These are phyloP conservation scores for Hirudo medicinalis DNA, from an alignment of 1,140 invertebrate species.

Conservation along the genomic window DNA sequence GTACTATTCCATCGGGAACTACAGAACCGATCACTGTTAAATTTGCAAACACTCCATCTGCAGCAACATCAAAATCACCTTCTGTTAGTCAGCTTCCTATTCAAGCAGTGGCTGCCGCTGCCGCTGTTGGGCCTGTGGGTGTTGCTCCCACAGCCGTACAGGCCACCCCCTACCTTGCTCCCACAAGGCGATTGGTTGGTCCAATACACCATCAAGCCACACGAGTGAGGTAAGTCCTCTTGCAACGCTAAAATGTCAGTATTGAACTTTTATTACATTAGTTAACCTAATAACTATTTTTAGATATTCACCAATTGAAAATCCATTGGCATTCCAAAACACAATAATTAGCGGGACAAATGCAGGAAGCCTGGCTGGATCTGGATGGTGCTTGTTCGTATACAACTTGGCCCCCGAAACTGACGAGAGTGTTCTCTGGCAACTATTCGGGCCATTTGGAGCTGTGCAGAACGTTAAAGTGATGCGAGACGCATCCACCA, in stretches of 20 bases:
- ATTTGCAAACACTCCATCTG: slow-evolving; percentile 74
- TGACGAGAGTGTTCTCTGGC: slow-evolving; percentile 95
- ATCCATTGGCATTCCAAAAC: slow-evolving; percentile 1
- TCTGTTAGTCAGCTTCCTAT: slow-evolving; percentile 30
- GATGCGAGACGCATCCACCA: slow-evolving; percentile 88
- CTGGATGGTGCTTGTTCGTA: slow-evolving; percentile 91
- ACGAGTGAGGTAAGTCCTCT: slow-evolving; percentile 62
- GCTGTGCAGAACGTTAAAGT: slow-evolving; percentile 92
- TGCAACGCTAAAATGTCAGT: not conserved
- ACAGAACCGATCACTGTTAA: slow-evolving; percentile 96
- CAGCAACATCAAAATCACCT: slow-evolving; percentile 29
- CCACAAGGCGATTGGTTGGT: slow-evolving; percentile 65
- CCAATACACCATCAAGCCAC: slow-evolving; percentile 82
- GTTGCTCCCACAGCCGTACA: slow-evolving; percentile 23
- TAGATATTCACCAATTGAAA: slow-evolving; percentile 37
- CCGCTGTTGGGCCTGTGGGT: slow-evolving; percentile 22
- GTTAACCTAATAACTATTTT: not conserved
- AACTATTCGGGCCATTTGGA: slow-evolving; percentile 95
- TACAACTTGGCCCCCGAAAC: slow-evolving; percentile 96
- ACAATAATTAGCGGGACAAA: slow-evolving; percentile 4
- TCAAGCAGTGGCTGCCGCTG: slow-evolving; percentile 50
- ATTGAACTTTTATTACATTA: not conserved
- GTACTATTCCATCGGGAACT: slow-evolving; percentile 72
- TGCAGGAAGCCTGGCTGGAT: slow-evolving; percentile 23
- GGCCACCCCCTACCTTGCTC: slow-evolving; percentile 58